Percentiles rank a stretch among this genome's conserved stretches.
phyloP scores from a whole-genome alignment of 2,113 vertebrate species.

The Nerophis lumbriciformis region DNA sequence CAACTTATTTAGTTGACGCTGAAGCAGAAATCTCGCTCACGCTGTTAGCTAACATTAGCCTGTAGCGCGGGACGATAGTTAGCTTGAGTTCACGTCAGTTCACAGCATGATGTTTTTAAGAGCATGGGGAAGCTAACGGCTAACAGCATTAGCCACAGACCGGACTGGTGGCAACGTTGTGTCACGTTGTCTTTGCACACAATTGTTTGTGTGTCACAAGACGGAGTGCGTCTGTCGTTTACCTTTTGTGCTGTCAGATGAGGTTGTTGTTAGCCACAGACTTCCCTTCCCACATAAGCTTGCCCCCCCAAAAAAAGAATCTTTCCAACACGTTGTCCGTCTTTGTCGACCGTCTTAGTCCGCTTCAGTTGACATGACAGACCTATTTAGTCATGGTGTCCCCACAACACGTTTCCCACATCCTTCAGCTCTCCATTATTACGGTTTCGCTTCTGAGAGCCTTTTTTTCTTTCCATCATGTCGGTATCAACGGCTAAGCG shows the following conservation, averaged over 20 bases:
- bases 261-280: conserved; percentile 39
- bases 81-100: conserved; percentile 5
- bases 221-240: conserved; percentile 11
- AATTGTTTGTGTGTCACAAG: background rate
- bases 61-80: background rate
- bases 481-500: background rate
- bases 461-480: conserved; percentile 41
- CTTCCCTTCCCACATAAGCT: conserved; percentile 44
- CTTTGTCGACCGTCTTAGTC: conserved; percentile 17
- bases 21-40: background rate
- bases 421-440: conserved; percentile 64
- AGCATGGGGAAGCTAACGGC: background rate
- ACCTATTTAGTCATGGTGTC: conserved; percentile 44
- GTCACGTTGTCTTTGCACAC: background rate
- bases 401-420: conserved; percentile 48
- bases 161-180: background rate
- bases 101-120: background rate
- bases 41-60: conserved; percentile 7
- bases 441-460: conserved; percentile 35
- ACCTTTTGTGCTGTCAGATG: conserved; percentile 52
- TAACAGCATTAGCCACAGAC: background rate
- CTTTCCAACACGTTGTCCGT: conserved; percentile 10
- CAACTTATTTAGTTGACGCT: background rate
- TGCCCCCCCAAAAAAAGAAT: conserved; percentile 1
- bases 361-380: conserved; percentile 13